Evolutionary conservation across 2,113 vertebrate species (phyloP), one percentile per base, ranked within the genome.

Genomic region (Anarrhichthys ocellatus): DNA sequence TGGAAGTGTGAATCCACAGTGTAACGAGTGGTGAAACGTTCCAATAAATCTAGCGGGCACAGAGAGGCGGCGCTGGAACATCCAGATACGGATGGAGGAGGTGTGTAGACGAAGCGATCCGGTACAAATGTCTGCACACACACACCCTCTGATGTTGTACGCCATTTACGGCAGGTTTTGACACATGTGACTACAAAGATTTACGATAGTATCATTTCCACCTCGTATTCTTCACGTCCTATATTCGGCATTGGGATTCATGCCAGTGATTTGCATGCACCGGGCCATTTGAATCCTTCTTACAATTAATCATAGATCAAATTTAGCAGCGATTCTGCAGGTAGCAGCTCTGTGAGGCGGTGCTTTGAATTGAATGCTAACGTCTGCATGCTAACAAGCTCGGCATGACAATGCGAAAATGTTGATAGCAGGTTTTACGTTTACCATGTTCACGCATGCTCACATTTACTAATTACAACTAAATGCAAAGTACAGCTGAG

Each of bases 1-100:
- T 82, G 76, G 81, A 88, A 83, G 83, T 75, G 82, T 80, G 88
- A 81, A 73, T 84, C 66, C 48, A 52, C 65, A 58, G 48, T 38
- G 61, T 65, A 76, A 81, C 32, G 52, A 71, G 64, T 32, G 24
- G 67, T 56, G 65, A 82, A 73, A 79, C 71, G 46, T 74, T 75
- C 64, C 66, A 75, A 84, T 76, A 54, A 85, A 86, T 75, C 73
- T 27, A 46, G 42, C 48, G 59, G 61, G 62, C 56, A 24, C 59
- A 61, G 69, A 76, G 50, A 68, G 65, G 32, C 58, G 5, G 63
- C 52, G 27, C 27, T 4, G 29, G 68, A 18, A 71, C 46, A 74
- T 59, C 38, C 48, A 66, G 68, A 64, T 44, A 77, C 32, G 24
- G 38, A 29, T 17, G 15, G 65, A 50, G 17, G 73, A 76, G 62